Evolutionary conservation across 2,888 invertebrate species (phyloP).

Genomic region (Imbricaverruca yamaguchii): DNA sequence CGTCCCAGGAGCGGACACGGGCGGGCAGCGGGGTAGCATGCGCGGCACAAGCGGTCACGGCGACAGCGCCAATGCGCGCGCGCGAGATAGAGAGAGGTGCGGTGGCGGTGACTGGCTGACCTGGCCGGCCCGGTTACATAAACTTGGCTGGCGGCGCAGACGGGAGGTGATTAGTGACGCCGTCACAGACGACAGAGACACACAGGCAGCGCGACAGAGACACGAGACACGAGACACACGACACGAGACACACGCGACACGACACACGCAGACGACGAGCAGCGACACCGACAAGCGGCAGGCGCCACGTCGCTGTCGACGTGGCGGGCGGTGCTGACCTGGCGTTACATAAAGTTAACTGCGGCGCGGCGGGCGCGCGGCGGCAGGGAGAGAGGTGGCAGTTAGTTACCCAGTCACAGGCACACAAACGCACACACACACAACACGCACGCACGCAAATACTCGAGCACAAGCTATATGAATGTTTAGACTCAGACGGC

Average conservation of each 20-base stretch:
- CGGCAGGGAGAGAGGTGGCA: background rate
- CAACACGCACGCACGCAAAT: background rate
- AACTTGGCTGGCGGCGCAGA: conserved; percentile 18
- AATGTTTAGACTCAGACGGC: too few relatives aligned
- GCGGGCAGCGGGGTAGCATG: background rate
- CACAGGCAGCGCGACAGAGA: background rate
- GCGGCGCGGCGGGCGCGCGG: background rate
- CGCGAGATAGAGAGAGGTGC: background rate
- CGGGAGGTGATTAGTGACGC: background rate
- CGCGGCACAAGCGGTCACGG: background rate
- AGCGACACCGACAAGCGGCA: background rate
- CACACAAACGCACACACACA: background rate
- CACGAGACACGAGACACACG: background rate
- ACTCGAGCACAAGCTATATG: too few relatives aligned
- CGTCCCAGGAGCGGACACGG: too few relatives aligned
- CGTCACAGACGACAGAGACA: background rate
- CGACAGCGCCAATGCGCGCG: background rate
- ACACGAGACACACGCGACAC: background rate
- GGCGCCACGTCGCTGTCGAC: background rate
- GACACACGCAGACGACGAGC: background rate
- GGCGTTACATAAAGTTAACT: conserved; percentile 11
- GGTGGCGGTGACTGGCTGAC: background rate
- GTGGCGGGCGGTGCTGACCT: background rate
- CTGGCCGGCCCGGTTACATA: conserved; percentile 8
- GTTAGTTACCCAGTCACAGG: background rate